These are phyloP conservation scores for Lagorchestes hirsutus DNA, from an alignment of 2,797 vertebrate genomes.

Conservation along the genomic window DNA sequence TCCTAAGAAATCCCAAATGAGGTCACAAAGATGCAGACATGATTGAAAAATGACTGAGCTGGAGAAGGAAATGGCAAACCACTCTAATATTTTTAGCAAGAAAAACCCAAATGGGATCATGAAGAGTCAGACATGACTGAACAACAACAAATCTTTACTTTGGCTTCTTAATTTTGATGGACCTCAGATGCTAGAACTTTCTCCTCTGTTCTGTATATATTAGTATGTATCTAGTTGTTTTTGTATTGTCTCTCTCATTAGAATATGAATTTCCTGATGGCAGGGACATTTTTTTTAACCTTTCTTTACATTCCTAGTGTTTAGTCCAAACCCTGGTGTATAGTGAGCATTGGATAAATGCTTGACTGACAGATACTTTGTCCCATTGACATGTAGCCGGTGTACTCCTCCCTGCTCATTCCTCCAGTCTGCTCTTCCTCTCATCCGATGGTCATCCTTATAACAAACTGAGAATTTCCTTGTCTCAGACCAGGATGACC, in stretches of 20 bases:
- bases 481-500: background rate
- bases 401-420: background rate
- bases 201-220: background rate
- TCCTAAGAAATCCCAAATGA: background rate
- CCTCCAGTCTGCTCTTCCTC: background rate
- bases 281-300: background rate
- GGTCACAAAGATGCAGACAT: background rate
- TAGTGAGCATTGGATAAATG: background rate
- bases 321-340: background rate
- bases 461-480: background rate
- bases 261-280: background rate
- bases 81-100: too few species aligned
- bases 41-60: background rate
- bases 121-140: too few species aligned
- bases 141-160: background rate
- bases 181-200: background rate
- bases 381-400: background rate
- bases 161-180: background rate
- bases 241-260: background rate
- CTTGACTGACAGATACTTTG: background rate
- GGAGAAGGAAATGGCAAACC: too few species aligned
- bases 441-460: background rate
- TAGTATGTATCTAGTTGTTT: background rate
- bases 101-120: too few species aligned
- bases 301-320: background rate